Conservation (phyloP, 2,113 vertebrate species). For the Aleadryas rufinucha region DNA sequence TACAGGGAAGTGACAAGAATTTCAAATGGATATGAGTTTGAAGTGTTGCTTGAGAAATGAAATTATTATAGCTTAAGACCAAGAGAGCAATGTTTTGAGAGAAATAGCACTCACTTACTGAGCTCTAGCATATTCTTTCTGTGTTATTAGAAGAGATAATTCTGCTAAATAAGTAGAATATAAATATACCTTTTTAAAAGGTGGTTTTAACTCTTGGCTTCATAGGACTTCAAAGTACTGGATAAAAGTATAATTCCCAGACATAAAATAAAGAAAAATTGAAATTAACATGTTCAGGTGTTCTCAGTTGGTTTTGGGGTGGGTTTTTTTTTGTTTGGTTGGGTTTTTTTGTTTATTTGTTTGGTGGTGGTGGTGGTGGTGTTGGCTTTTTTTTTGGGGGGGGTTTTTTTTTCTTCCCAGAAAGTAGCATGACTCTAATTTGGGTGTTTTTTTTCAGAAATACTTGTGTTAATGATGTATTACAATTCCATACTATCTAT, state of each 20-base stretch:
- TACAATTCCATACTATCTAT: not conserved
- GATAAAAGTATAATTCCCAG: not conserved
- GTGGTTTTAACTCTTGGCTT: not conserved
- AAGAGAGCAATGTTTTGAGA: not conserved
- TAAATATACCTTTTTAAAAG: not conserved
- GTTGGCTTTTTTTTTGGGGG: too few relatives aligned
- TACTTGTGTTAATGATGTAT: not conserved
- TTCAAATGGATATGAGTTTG: not conserved
- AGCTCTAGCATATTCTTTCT: not conserved
- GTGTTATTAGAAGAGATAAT: not conserved
- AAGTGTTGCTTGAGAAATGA: not conserved
- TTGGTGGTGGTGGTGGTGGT: too few relatives aligned
- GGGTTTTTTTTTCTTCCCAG: not conserved
- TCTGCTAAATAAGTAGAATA: not conserved
- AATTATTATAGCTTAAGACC: not conserved
- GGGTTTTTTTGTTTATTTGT: not conserved
- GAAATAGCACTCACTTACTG: not conserved
- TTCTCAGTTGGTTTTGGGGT: not conserved
- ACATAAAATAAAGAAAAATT: not conserved
- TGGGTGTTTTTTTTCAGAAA: not conserved
- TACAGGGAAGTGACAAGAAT: not conserved
- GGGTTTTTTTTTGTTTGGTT: not conserved
- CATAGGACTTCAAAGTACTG: not conserved
- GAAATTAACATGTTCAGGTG: not conserved
- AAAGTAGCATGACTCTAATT: not conserved